Conservation (phyloP, 2,888 invertebrate genomes). For the Pammene fasciana region DNA sequence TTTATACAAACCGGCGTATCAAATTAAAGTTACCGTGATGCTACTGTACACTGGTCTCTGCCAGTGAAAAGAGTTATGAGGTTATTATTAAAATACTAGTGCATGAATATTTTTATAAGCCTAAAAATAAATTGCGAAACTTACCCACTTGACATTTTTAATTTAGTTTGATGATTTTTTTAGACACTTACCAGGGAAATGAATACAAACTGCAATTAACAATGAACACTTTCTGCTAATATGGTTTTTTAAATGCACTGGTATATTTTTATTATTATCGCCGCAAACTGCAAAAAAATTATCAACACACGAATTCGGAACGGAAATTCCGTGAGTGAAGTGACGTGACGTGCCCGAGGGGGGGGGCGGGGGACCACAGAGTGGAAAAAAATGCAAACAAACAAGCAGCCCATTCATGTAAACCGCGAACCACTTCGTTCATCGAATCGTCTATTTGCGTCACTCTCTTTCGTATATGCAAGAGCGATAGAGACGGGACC, state of each 20-base stretch:
- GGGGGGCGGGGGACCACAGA: conserved; percentile 26
- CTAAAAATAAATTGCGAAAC: conserved; percentile 55
- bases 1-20: conserved; percentile 3
- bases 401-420: conserved; percentile 20
- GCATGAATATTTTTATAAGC: conserved; percentile 31
- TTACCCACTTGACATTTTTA: conserved; percentile 42
- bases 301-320: conserved; percentile 7
- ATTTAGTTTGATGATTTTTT: conserved; percentile 4
- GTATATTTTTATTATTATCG: conserved; percentile 33
- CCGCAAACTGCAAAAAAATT: conserved; percentile 24
- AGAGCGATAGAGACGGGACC: no score
- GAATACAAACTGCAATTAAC: conserved; percentile 8
- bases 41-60: conserved; percentile 14
- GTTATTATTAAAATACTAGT: conserved; percentile 29
- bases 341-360: conserved; percentile 21
- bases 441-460: no score
- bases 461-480: no score
- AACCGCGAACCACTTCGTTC: no score
- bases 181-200: conserved; percentile 26
- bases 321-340: conserved; percentile 38
- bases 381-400: conserved; percentile 30
- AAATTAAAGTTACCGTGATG: neutral
- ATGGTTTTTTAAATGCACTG: conserved; percentile 23
- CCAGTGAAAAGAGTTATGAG: neutral
- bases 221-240: conserved; percentile 1